Evolutionary conservation across 1,140 invertebrate species (phyloP).

Genomic region (Helicoverpa armigera): DNA sequence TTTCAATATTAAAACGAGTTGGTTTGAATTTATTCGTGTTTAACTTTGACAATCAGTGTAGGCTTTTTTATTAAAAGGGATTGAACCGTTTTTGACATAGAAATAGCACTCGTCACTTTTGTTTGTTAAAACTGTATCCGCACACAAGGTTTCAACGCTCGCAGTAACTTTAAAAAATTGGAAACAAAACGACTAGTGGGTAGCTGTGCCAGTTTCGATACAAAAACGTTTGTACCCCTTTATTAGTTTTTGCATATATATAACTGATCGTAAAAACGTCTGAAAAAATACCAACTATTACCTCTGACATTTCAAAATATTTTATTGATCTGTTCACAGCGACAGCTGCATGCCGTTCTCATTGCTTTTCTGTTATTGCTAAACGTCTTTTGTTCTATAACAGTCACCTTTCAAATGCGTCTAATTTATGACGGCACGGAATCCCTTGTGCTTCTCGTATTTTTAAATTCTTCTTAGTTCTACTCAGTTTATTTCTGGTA

Average conservation of each 20-base stretch:
- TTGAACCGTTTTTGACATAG: too few relatives aligned
- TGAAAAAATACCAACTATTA: constrained; percentile 22
- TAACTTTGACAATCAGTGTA: neutral
- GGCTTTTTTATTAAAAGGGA: neutral
- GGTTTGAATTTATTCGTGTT: constrained; percentile 5
- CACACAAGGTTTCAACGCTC: too few relatives aligned
- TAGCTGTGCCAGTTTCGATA: too few relatives aligned
- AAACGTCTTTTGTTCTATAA: constrained; percentile 53
- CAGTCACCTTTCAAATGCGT: constrained; percentile 45
- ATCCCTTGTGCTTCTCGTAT: constrained; percentile 38
- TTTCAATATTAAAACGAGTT: neutral
- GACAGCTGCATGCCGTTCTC: constrained; percentile 44
- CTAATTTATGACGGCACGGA: constrained; percentile 47
- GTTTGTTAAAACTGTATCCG: too few relatives aligned
- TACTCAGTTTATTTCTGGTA: constrained; percentile 33
- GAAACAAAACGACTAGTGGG: too few relatives aligned
- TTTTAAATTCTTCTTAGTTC: constrained; percentile 45
- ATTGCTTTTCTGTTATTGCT: constrained; percentile 47
- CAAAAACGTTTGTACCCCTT: neutral
- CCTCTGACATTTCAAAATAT: constrained; percentile 45
- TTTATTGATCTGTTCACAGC: constrained; percentile 42
- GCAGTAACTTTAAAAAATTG: too few relatives aligned
- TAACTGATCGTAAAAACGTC: constrained; percentile 18
- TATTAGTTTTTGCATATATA: constrained; percentile 2
- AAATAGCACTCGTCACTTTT: too few relatives aligned